Evolutionary conservation across 1,140 invertebrate species (phyloP).

Genomic region (Phymastichus coffea): DNA sequence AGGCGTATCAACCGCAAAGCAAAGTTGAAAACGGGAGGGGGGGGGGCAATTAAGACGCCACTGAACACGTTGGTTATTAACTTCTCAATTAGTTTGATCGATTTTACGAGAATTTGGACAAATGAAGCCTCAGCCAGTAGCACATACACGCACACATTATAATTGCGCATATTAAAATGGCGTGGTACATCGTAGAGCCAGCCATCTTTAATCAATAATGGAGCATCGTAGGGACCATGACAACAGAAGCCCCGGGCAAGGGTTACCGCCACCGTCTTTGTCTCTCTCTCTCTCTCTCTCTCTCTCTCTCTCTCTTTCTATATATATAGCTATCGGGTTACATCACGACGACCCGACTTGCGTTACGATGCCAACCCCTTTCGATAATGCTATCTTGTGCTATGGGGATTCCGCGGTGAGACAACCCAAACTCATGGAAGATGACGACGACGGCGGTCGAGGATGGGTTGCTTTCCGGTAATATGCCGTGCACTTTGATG

Average conservation of each 20-base stretch:
- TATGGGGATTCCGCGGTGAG: neutral
- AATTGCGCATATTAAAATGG: conserved; percentile 58
- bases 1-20: too few species aligned
- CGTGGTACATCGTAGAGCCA: conserved; percentile 39
- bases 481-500: too few species aligned
- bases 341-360: conserved; percentile 31
- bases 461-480: too few species aligned
- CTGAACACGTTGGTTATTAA: conserved; percentile 52
- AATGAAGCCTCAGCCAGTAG: conserved; percentile 41
- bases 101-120: conserved; percentile 34
- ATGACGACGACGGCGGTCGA: too few species aligned
- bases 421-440: too few species aligned
- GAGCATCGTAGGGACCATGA: conserved; percentile 54
- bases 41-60: neutral
- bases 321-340: conserved; percentile 28
- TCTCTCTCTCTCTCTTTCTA: neutral
- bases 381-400: conserved; percentile 21
- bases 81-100: conserved; percentile 43
- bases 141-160: conserved; percentile 47
- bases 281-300: conserved; percentile 5
- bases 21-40: neutral
- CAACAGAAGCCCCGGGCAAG: conserved; percentile 46
- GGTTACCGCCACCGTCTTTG: conserved; percentile 31
- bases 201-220: conserved; percentile 56
- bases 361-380: conserved; percentile 24